These are phyloP conservation scores for Zaprionus ornatus DNA, from an alignment of 1,140 invertebrate species.

Conservation along the genomic window DNA sequence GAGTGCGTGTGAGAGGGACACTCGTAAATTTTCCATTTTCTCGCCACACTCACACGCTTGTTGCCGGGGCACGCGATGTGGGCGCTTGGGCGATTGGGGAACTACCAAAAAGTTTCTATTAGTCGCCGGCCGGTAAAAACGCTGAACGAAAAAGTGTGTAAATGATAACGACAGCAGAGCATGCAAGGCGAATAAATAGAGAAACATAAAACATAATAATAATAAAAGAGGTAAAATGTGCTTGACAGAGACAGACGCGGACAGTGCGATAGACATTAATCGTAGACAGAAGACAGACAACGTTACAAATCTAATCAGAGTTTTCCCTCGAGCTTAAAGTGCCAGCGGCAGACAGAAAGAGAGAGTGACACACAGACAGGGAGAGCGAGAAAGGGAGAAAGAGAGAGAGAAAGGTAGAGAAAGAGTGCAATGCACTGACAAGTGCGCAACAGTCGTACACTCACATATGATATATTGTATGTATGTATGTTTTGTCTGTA, in stretches of 20 bases:
- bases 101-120: constrained; percentile 41
- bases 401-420: neutral
- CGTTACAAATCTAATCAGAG: constrained; percentile 1
- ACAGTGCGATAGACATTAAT: neutral
- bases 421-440: constrained; percentile 27
- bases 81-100: neutral
- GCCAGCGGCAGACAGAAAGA: neutral
- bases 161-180: constrained; percentile 69
- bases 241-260: neutral
- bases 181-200: constrained; percentile 64
- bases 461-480: neutral
- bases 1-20: neutral
- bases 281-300: constrained; percentile 1
- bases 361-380: neutral
- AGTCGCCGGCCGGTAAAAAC: constrained; percentile 63
- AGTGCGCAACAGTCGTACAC: constrained; percentile 19
- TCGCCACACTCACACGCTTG: constrained; percentile 9
- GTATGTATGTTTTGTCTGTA: neutral
- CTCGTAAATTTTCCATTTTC: constrained; percentile 14
- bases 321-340: constrained; percentile 1
- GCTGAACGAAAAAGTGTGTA: constrained; percentile 13
- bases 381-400: neutral
- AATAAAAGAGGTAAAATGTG: neutral
- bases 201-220: constrained; percentile 37
- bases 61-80: constrained; percentile 21